These are phyloP conservation scores for Hydra vulgaris DNA, from an alignment of 30 jellyfish, hydroid and myxozoan species.

Conservation along the genomic window DNA sequence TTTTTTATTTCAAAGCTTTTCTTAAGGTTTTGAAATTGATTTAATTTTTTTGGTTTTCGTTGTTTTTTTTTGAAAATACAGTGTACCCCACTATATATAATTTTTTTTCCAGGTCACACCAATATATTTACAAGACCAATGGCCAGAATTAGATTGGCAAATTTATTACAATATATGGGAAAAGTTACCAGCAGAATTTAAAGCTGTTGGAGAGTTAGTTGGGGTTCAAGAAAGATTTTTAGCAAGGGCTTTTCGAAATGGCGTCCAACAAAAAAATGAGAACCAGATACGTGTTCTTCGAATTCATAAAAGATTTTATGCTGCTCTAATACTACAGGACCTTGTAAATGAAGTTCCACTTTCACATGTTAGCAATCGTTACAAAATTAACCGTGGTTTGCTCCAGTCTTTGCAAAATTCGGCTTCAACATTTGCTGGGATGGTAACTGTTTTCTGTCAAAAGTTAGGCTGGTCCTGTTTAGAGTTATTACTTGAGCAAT, in stretches of 20 bases:
- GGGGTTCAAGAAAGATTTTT: slow-evolving; percentile 79
- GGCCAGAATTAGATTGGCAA: slow-evolving; percentile 91
- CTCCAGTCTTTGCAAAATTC: slow-evolving; percentile 79
- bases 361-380: slow-evolving; percentile 60
- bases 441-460: slow-evolving; percentile 96
- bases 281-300: slow-evolving; percentile 73
- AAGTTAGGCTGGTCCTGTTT: slow-evolving; percentile 88
- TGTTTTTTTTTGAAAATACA: no score
- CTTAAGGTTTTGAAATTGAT: no score
- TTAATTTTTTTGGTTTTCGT: no score
- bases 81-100: no score
- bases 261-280: slow-evolving; percentile 63
- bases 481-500: slow-evolving; percentile 71
- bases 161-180: slow-evolving; percentile 60
- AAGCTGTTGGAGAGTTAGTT: slow-evolving; percentile 78
- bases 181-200: slow-evolving; percentile 64
- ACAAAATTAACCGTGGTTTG: slow-evolving; percentile 70
- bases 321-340: slow-evolving; percentile 77
- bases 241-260: slow-evolving; percentile 77
- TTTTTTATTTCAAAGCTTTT: no score
- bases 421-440: slow-evolving; percentile 95
- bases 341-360: slow-evolving; percentile 86
- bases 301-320: slow-evolving; percentile 79
- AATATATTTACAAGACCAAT: slow-evolving; percentile 71
- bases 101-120: slow-evolving; percentile 69